These are phyloP conservation scores for Gnathonemus longibarbis DNA, from an alignment of 2,113 vertebrate genomes.

Conservation along the genomic window DNA sequence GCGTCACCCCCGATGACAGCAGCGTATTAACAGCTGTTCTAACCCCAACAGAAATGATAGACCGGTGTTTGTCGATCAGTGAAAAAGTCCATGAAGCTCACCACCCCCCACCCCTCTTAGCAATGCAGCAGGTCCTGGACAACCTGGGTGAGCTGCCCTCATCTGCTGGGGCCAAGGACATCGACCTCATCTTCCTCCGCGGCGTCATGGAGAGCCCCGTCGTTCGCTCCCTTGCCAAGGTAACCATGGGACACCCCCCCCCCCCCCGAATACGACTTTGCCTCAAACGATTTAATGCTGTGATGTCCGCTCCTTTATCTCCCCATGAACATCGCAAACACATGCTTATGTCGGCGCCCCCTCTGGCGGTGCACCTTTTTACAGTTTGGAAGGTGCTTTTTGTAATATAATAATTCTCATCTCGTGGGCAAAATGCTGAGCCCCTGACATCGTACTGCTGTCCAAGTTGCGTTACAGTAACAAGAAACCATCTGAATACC, in stretches of 20 bases:
- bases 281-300: not conserved
- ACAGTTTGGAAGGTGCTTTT: not conserved
- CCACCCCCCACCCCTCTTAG: constrained; percentile 55
- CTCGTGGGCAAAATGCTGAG: not conserved
- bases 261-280: not conserved
- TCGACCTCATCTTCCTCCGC: constrained; percentile 95
- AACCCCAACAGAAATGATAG: not conserved
- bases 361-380: not conserved
- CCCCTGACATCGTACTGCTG: not conserved
- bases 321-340: not conserved
- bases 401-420: not conserved
- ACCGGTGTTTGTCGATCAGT: not conserved
- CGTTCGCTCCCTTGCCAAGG: constrained; percentile 80
- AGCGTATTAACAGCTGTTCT: not conserved
- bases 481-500: not conserved
- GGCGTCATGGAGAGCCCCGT: constrained; percentile 97
- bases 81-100: not conserved
- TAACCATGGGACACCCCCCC: constrained; percentile 47
- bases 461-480: not conserved
- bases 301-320: not conserved
- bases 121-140: constrained; percentile 92
- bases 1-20: not conserved
- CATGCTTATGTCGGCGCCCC: not conserved
- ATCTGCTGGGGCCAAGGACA: constrained; percentile 86
- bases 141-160: constrained; percentile 77